phyloP scores from a whole-genome alignment of 2,888 invertebrate species.

The Patella ulyssiponensis region DNA sequence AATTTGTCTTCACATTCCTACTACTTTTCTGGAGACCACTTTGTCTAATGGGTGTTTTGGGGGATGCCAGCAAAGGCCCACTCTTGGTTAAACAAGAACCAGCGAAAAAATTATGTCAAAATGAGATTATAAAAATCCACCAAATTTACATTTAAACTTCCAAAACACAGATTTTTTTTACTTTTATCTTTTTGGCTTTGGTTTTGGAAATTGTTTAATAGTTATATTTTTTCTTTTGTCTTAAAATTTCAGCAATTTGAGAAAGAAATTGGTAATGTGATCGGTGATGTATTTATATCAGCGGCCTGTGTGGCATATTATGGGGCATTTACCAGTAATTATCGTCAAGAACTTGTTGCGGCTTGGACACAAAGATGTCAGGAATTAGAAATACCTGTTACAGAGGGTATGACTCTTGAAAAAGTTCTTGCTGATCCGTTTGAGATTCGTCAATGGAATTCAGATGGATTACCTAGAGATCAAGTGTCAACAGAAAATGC shows the following conservation, averaged over 20 bases:
- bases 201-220: too few species aligned
- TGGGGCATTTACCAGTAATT: constrained; percentile 72
- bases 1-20: not conserved
- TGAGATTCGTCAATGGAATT: constrained; percentile 78
- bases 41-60: too few species aligned
- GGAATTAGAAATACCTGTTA: constrained; percentile 81
- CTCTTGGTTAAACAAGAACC: not conserved
- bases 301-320: constrained; percentile 73
- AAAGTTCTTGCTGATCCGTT: constrained; percentile 71
- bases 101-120: not conserved
- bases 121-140: not conserved
- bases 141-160: too few species aligned
- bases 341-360: constrained; percentile 73
- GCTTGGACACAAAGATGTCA: constrained; percentile 82
- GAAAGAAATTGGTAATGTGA: constrained; percentile 69
- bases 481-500: constrained; percentile 73
- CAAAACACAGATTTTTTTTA: too few species aligned
- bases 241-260: constrained; percentile 61
- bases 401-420: constrained; percentile 78
- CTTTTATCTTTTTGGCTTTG: too few species aligned
- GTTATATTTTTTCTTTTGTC: too few species aligned
- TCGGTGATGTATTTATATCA: constrained; percentile 73
- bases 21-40: not conserved
- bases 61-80: not conserved
- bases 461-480: constrained; percentile 72